Percentiles rank a stretch among this genome's conserved stretches.
Evolutionary conservation across 2,113 vertebrate species (phyloP).

Genomic region (Cinclus mexicanus): DNA sequence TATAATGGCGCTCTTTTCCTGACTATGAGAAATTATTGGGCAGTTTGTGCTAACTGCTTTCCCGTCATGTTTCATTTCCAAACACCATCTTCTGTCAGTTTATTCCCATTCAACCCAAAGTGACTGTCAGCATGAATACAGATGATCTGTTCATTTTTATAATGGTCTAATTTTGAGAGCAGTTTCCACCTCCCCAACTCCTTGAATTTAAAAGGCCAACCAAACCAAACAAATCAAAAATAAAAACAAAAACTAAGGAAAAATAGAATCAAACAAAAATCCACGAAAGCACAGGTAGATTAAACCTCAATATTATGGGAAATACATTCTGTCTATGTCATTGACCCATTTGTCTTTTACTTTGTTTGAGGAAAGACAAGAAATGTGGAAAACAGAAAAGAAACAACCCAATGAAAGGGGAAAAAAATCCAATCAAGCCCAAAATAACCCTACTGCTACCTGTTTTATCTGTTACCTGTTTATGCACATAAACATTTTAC

Average conservation of each 20-base stretch:
- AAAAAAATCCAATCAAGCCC: not conserved
- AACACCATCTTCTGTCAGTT: conserved; percentile 62
- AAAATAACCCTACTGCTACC: not conserved
- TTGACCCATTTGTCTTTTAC: not conserved
- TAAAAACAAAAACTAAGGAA: not conserved
- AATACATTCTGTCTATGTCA: not conserved
- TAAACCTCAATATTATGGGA: not conserved
- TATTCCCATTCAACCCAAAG: conserved; percentile 65
- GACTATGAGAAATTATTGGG: conserved; percentile 63
- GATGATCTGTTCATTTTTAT: conserved; percentile 33
- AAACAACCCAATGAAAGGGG: accelerated
- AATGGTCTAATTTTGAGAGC: conserved; percentile 25
- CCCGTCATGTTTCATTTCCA: conserved; percentile 67
- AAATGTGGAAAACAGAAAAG: not conserved
- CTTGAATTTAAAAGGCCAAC: not conserved
- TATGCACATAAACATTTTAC: not conserved
- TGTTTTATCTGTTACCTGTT: not conserved
- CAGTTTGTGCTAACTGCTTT: conserved; percentile 68
- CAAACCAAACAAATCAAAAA: not conserved
- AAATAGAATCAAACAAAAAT: not conserved
- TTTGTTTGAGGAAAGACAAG: not conserved
- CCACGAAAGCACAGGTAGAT: not conserved
- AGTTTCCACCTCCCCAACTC: not conserved
- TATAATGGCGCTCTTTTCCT: conserved; percentile 34
- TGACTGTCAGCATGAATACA: conserved; percentile 47